Evolutionary conservation across 2,113 vertebrate genomes (phyloP), one percentile per base, ranked within the genome.

Genomic region (Paracanthobrama guichenoti): DNA sequence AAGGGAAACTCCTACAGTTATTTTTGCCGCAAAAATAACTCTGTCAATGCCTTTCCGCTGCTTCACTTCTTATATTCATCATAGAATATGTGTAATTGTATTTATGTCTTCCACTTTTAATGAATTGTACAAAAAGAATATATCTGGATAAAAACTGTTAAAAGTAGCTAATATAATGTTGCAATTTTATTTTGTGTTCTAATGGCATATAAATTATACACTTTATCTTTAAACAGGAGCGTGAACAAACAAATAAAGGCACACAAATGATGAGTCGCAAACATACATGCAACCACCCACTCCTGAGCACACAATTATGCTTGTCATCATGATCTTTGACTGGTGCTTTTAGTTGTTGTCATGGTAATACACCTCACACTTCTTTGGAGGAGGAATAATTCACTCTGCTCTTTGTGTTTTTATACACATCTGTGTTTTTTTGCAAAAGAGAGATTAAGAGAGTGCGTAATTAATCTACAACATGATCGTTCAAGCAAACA

Each of bases 281-380:
- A 60, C 55, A 80, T 46, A 46, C 39, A 80, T 4, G 13, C 59
- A 66, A 12, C 48, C 24, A 67, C 75, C 18, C 57, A 31, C 82
- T 60, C 84, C 26, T 14, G 39, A 48, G n/a, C 69, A 55, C 81
- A 74, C 44, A 62, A 59, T 74, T 60, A 35, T 31, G 8, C 73
- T 4, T 26, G 20, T 72, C 55, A 64, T 44, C 28, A 26, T 35
- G 60, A 76, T 16, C 62, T 44, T 16, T 42, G 48, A 46, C 46
- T 76, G 79, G 35, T 77, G 62, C 26, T 86, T 50, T 77, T 67
- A 11, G 26, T 35, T 42, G 77, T 66, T 83, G 55, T 78, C 86
- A 81, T 59, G 50, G 72, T 60, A 31, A 80, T 48, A n/a, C 14
- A 79, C 67, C 24, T 66, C 59, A 66, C 59, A 48, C 28, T 74